These are phyloP conservation scores for Malurus elegans DNA, from an alignment of 2,113 vertebrate genomes.

Conservation along the genomic window DNA sequence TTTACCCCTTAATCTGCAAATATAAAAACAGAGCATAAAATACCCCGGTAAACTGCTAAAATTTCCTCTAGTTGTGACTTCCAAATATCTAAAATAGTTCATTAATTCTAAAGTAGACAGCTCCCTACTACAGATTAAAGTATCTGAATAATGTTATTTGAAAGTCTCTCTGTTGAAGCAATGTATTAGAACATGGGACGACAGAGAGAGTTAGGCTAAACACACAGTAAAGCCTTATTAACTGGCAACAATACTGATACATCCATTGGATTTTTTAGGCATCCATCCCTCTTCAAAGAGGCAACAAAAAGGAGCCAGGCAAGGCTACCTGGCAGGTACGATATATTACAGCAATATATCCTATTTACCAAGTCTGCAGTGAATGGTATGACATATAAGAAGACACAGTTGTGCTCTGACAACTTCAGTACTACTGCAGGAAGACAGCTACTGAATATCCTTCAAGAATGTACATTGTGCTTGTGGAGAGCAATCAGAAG, in stretches of 20 bases:
- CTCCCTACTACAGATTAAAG: not conserved
- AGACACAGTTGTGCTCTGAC: not conserved
- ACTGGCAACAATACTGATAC: not conserved
- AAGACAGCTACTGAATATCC: not conserved
- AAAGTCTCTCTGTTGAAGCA: not conserved
- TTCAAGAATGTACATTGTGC: accelerated
- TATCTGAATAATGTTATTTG: not conserved
- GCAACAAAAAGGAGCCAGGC: not conserved
- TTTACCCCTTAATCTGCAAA: not conserved
- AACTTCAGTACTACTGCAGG: not conserved
- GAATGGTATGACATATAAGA: not conserved
- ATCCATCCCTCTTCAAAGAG: not conserved
- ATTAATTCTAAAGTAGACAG: not conserved
- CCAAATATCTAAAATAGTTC: not conserved
- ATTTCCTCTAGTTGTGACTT: not conserved
- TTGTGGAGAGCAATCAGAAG: not conserved
- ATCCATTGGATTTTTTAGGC: not conserved
- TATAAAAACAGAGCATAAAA: not conserved
- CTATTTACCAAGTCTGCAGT: not conserved
- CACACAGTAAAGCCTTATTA: not conserved
- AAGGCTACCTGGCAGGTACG: not conserved
- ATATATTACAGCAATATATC: not conserved
- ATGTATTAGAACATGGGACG: not conserved
- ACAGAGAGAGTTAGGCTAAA: not conserved
- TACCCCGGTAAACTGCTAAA: not conserved